Evolutionary conservation across 2,888 invertebrate species (phyloP), one percentile per base, ranked within the genome.

Genomic region (Phortica magna): DNA sequence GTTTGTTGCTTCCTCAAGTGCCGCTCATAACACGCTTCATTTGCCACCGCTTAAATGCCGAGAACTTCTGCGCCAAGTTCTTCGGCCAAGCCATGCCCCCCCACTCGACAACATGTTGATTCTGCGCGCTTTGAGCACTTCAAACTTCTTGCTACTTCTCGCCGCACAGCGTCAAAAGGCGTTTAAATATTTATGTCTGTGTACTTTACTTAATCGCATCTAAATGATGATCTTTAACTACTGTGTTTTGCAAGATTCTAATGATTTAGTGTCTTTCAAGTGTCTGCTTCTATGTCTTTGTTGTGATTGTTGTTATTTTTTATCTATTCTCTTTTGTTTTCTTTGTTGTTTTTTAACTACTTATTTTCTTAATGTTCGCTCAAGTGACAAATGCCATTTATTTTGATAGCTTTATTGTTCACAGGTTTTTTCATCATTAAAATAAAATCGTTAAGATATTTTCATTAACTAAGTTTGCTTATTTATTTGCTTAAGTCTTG

Each of bases 111-210:
- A 42, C 22, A 5, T 65, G 17, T 31, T 53, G 17, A 7, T 2
- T 10, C 14, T 39, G 57, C 42, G 2, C 10, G 73, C 53, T n/a
- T 72, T 42, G 64, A 67, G 41, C 19, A 42, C 70, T 65, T 42
- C 14, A 55, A 17, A 61, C 57, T 73, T 19, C 17, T 59, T 70
- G 67, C 77, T 77, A 61, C 57, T 73, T 19, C 17, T 59, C 73
- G 61, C 77, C 76, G 75, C 76, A 59, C 42, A 75, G 17, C 75
- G 64, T 65, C 61, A 77, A 76, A 76, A 71, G 80, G 79, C 83
- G 84, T 80, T 87, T 85, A 85, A 88, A 88, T 85, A 88, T 88
- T 87, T 85, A 85, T 85, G 88, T 81, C 86, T 87, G 84, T 87
- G 88, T 87, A 88, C 86, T 85, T 88, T 85, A 85, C 81, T 87